Evolutionary conservation across 2,888 invertebrate species (phyloP), one percentile per base, ranked within the genome.

Genomic region (Beris chalybata): DNA sequence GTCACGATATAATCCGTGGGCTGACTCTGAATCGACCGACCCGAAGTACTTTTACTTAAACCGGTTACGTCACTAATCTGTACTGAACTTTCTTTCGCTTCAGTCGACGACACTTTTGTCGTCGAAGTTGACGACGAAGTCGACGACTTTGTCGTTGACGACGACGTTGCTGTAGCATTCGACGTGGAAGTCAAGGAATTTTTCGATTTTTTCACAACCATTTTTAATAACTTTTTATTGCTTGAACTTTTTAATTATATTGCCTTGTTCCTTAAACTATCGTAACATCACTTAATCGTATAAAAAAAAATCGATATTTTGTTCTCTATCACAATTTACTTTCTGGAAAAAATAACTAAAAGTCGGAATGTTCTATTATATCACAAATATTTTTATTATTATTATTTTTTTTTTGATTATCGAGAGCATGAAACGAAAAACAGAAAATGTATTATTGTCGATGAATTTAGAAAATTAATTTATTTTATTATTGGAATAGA

Each of bases 51-150:
- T 44, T 64, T 64, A 6, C 30, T 64, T 38, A 64, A 53, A 65
- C 57, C 58, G 61, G 56, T 61, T 61, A 61, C 66, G 45, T 67
- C 63, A 65, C 65, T 65, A n/a, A 65, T 65, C 29, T 57, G 30
- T 3, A 65, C 52, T 44, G 52, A 43, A 9, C 15, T 22, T 43
- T 61, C 52, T n/a, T 53, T 15, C 0, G 64, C 64, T n/a, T 50
- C 52, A 15, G 48, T 48, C 11, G 50, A 57, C 82, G 4, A 83
- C 13, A 56, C 38, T 22, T 15, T n/a, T n/a, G 9, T 32, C 79
- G 66, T 83, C 84, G 68, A 85, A 83, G 71, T 82, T 84, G 74
- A 83, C 83, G 72, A 84, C 80, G 72, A 86, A 83, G 43, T 66
- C 11, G 65, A 53, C n/a, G 61, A 80, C 79, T 0, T 73, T 67